Evolutionary conservation across 2,888 invertebrate genomes (phyloP), one percentile per base, ranked within the genome.

Genomic region (Nymphalis urticae): DNA sequence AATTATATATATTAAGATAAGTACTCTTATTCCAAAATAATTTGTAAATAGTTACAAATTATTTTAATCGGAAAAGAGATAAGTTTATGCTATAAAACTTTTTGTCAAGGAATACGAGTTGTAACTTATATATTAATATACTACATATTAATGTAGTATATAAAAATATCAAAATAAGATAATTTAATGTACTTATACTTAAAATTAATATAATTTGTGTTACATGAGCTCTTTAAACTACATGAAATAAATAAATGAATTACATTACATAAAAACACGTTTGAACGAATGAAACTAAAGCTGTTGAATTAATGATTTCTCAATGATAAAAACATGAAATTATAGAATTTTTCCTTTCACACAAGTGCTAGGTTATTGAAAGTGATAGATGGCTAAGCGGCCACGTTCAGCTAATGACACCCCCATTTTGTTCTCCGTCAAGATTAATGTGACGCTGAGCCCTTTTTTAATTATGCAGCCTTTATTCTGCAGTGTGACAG

Each of bases 401-500:
- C 71, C 72, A 71, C 71, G 71, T 73, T 72, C 69, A 72, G 77
- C 76, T 84, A 85, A 86, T 82, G 84, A 82, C 75, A 79, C 77
- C 76, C 80, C 77, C 81, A 81, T 84, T 85, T 83, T 79, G 76
- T 78, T 81, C 79, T 75, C 70, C 76, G 77, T 78, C 76, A 82
- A 85, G 85, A 86, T 87, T 85, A 85, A 87, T 80, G 81, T 79
- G 79, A 79, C 75, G 74, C 78, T 80, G 79, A 80, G 80, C 84
- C 83, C 84, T 80, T 86, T 85, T 86, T 87, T 85, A 85, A 88
- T 86, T 85, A 87, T 85, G 78, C 82, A 82, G 78, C 80, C 79
- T 82, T 82, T 82, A 77, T 72, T 66, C 67, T 60, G 83, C 27
- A 53, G 53, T 64, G 58, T 58, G 13, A 58, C 51, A 71, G 56